These are phyloP conservation scores for Coelinius sp. DNA, from an alignment of 2,888 invertebrate genomes.

Conservation along the genomic window DNA sequence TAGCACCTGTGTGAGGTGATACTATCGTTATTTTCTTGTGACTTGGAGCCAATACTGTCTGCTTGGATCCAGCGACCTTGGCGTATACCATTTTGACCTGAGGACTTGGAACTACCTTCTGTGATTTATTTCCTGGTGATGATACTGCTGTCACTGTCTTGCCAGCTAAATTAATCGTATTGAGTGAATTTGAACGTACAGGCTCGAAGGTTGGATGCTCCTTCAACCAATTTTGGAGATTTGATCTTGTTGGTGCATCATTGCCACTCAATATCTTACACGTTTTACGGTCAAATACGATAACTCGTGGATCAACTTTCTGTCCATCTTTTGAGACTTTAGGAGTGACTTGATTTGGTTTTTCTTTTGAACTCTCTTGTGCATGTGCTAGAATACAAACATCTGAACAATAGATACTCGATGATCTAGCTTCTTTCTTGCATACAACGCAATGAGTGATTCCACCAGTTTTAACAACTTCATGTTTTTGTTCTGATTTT, in stretches of 20 bases:
- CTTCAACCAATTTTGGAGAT: slow-evolving; percentile 86
- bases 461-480: slow-evolving; percentile 38
- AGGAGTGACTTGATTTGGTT: slow-evolving; percentile 54
- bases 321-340: slow-evolving; percentile 58
- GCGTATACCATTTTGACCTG: slow-evolving; percentile 62
- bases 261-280: slow-evolving; percentile 80
- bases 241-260: slow-evolving; percentile 86
- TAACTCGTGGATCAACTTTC: slow-evolving; percentile 72
- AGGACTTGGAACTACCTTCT: slow-evolving; percentile 51
- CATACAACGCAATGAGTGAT: slow-evolving; percentile 81
- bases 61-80: slow-evolving; percentile 63
- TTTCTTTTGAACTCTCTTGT: slow-evolving; percentile 73
- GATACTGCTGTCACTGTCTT: slow-evolving; percentile 61
- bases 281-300: slow-evolving; percentile 87
- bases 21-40: slow-evolving; percentile 57
- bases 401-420: slow-evolving; percentile 91
- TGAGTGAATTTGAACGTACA: slow-evolving; percentile 74
- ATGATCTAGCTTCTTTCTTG: slow-evolving; percentile 82
- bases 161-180: slow-evolving; percentile 59
- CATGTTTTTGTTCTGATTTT: too few species aligned
- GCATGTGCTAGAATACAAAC: slow-evolving; percentile 89
- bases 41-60: slow-evolving; percentile 63
- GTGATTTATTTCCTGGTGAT: slow-evolving; percentile 48
- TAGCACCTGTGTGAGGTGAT: neutral
- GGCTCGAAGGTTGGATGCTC: slow-evolving; percentile 92